These are phyloP conservation scores for Listronotus bonariensis DNA, from an alignment of 1,140 invertebrate genomes.

Conservation along the genomic window DNA sequence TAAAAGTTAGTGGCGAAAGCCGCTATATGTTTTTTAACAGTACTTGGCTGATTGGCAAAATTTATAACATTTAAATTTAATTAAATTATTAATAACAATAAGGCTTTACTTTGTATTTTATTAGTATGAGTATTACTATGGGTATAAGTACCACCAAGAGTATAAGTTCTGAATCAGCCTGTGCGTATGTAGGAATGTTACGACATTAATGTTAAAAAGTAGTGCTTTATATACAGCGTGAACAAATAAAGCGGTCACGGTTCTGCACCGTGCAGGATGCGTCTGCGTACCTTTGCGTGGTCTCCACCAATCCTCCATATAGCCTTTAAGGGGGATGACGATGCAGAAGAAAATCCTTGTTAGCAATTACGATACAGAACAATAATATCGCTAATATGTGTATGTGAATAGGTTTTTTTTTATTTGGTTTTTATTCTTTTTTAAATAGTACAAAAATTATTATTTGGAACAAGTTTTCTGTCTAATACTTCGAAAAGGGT, in stretches of 20 bases:
- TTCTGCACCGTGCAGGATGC: slow-evolving; percentile 10
- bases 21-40: too few relatives aligned
- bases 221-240: neutral
- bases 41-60: too few relatives aligned
- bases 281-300: slow-evolving; percentile 82
- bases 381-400: slow-evolving; percentile 47
- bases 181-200: neutral
- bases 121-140: too few relatives aligned
- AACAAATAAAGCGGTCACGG: neutral
- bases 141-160: too few relatives aligned
- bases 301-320: slow-evolving; percentile 95
- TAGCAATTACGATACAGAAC: slow-evolving; percentile 58
- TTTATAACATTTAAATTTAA: too few relatives aligned
- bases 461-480: too few relatives aligned
- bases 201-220: neutral
- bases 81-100: too few relatives aligned
- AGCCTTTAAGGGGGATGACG: slow-evolving; percentile 92
- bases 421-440: neutral
- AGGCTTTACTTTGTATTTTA: too few relatives aligned
- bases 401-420: slow-evolving; percentile 7
- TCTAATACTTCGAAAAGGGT: too few relatives aligned
- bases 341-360: slow-evolving; percentile 82
- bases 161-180: neutral
- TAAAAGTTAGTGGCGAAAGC: too few relatives aligned
- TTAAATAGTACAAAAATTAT: too few relatives aligned